phyloP scores from a whole-genome alignment of 2,797 vertebrate genomes.

The Cygnus olor region DNA sequence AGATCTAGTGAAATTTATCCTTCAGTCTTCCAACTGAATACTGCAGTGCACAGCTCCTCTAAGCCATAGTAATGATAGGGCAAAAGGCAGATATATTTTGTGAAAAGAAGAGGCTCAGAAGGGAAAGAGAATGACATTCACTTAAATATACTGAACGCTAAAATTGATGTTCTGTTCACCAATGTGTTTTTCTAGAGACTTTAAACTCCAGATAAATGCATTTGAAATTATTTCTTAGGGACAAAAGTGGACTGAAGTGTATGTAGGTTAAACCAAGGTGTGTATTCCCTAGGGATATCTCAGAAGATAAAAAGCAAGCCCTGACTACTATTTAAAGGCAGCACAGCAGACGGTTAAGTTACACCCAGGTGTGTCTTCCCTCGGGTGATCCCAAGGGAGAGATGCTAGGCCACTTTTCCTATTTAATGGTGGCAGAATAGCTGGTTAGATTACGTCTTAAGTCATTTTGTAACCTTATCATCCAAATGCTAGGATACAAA shows the following conservation, averaged over 20 bases:
- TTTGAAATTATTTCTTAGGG: conserved; percentile 37
- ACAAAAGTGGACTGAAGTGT: conserved; percentile 34
- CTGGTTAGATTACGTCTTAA: conserved; percentile 62
- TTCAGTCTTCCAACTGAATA: neutral
- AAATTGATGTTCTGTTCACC: neutral
- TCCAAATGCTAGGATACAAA: conserved; percentile 53
- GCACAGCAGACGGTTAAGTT: conserved; percentile 71
- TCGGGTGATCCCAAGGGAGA: conserved; percentile 68
- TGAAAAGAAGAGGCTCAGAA: neutral
- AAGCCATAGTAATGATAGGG: accelerated
- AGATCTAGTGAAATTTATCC: neutral
- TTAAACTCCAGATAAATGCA: neutral
- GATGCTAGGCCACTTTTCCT: conserved; percentile 71
- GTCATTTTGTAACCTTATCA: conserved; percentile 47
- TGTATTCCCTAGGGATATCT: conserved; percentile 73
- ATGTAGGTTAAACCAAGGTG: conserved; percentile 73
- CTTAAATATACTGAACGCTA: neutral
- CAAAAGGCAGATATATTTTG: neutral
- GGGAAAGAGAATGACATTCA: neutral
- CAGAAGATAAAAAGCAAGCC: conserved; percentile 73
- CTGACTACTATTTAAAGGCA: conserved; percentile 74
- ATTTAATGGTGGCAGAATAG: conserved; percentile 64
- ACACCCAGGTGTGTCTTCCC: conserved; percentile 76
- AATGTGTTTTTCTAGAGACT: neutral
- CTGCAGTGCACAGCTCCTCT: neutral